Conservation (phyloP, 2,113 vertebrate genomes). For the Phylloscopus trochiloides region DNA sequence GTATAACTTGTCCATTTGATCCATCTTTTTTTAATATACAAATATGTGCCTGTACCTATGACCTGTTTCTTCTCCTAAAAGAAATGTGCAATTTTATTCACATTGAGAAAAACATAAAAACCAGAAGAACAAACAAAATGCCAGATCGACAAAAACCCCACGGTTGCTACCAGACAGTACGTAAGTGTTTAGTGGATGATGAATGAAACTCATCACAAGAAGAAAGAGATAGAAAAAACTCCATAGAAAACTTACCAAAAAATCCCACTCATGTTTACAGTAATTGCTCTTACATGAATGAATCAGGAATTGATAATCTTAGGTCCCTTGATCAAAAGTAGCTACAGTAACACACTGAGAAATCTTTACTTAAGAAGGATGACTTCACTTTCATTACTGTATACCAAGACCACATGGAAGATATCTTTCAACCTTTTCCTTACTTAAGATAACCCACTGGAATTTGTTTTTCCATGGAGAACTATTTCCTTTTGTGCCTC, state of each 20-base stretch:
- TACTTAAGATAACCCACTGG: background rate
- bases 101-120: background rate
- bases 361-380: background rate
- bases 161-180: background rate
- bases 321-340: background rate
- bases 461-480: background rate
- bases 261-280: background rate
- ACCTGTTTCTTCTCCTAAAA: background rate
- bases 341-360: background rate
- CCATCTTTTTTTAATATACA: background rate
- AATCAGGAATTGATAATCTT: background rate
- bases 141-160: rapidly evolving
- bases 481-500: background rate
- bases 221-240: background rate
- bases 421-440: background rate
- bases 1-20: background rate
- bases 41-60: background rate
- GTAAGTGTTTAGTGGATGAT: background rate
- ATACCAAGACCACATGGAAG: background rate
- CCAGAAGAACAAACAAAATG: background rate
- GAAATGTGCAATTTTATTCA: background rate
- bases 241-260: background rate
- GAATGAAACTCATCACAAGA: background rate
- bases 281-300: background rate
- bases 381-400: background rate